These are phyloP conservation scores for Drosophila nannoptera DNA, from an alignment of 1,140 invertebrate species.

Conservation along the genomic window DNA sequence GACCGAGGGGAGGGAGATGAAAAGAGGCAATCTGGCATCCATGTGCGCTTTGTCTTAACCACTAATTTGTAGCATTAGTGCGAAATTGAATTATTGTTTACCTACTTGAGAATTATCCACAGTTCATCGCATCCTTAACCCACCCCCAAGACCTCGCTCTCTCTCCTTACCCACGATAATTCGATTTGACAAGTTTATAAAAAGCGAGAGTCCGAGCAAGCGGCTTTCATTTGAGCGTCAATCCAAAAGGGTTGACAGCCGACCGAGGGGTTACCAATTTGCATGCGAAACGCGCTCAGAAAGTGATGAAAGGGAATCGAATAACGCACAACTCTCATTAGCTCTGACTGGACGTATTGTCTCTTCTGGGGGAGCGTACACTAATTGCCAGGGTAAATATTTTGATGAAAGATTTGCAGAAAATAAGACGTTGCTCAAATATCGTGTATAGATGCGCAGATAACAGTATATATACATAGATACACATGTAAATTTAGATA, in stretches of 20 bases:
- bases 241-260: constrained; percentile 30
- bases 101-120: constrained; percentile 41
- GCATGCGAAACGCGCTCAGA: constrained; percentile 24
- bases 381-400: constrained; percentile 38
- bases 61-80: constrained; percentile 60
- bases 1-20: constrained; percentile 5
- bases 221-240: constrained; percentile 28
- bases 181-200: constrained; percentile 22
- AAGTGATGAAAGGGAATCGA: not conserved
- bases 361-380: constrained; percentile 8
- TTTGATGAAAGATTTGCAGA: constrained; percentile 10
- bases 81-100: constrained; percentile 72
- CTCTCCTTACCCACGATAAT: not conserved
- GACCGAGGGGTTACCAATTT: constrained; percentile 26
- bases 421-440: constrained; percentile 3
- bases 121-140: not conserved
- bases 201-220: not conserved
- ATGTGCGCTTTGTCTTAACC: constrained; percentile 33
- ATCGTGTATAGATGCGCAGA: not conserved
- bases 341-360: constrained; percentile 32
- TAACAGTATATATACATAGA: too few species aligned
- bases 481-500: not conserved
- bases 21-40: not conserved
- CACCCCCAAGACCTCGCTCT: not conserved
- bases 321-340: constrained; percentile 42